Base-by-base conservation (phyloP, 2,888 invertebrate genomes). In the Parochlus steinenii region DNA sequence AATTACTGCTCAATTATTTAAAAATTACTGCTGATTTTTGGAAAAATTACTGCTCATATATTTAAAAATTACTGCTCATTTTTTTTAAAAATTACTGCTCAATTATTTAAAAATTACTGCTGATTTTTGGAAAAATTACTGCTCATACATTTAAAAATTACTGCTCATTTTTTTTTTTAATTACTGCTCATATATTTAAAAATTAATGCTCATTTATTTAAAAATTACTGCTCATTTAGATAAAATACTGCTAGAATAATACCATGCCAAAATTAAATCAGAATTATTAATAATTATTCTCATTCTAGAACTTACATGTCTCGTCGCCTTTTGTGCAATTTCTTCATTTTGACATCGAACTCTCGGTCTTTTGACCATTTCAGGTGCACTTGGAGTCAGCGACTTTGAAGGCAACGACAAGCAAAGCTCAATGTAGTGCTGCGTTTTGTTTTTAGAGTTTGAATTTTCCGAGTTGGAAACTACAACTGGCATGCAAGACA, bases 261-360 rank as follows among this genome's bases (percentile, higher is more conserved):
- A n/a, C n/a, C n/a, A n/a, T n/a, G n/a, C 38, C 42, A 38, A n/a
- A 40, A 40, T 23, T 28, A 25, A 37, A 15, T 20, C n/a, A n/a
- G n/a, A 26, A 5, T 11, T 11, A 10, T 10, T 26, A 8, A 32
- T 4, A 32, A 31, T 16, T 10, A n/a, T 10, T 11, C n/a, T n/a
- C n/a, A n/a, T n/a, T n/a, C n/a, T n/a, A n/a, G n/a, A n/a, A 52
- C 56, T 55, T 47, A 58, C 58, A 50, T 54, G 54, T 50, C 56
- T 47, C 18, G 56, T 53, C 11, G 57, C 56, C 40, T 50, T 49
- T 38, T 56, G 54, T 4, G 81, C 76, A 33, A 76, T 65, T 38
- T 69, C 67, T 40, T 71, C 69, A 31, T 66, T 70, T 46, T 78
- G 74, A 48, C 81, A 82, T 27, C 78, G 63, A 16, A 83, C 74